Evolutionary conservation across 2,888 invertebrate genomes (phyloP).

Genomic region (Acronicta psi): DNA sequence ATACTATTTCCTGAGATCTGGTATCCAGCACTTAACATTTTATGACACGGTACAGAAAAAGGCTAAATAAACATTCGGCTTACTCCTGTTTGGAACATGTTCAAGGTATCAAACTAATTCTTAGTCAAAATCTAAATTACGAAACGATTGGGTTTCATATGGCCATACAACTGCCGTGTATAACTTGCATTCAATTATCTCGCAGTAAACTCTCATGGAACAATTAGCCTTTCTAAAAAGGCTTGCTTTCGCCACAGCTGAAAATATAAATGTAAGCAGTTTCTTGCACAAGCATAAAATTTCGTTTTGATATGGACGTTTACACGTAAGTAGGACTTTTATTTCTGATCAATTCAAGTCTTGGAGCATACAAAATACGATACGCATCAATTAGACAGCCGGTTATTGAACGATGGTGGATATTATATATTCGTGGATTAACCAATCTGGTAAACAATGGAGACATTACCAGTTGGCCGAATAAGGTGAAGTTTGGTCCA

Average conservation of each 20-base stretch:
- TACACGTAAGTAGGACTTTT: slow-evolving; percentile 28
- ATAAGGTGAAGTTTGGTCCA: slow-evolving; percentile 81
- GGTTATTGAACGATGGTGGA: slow-evolving; percentile 49
- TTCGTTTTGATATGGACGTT: slow-evolving; percentile 52
- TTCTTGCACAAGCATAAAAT: slow-evolving; percentile 58
- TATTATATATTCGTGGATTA: slow-evolving; percentile 71
- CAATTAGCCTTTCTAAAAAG: slow-evolving; percentile 73
- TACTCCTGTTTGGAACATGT: neutral
- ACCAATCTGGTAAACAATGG: slow-evolving; percentile 82
- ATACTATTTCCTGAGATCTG: neutral
- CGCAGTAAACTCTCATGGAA: slow-evolving; percentile 67
- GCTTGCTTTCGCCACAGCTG: slow-evolving; percentile 72
- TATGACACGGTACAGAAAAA: too few species aligned
- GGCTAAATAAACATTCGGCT: neutral
- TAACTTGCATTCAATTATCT: slow-evolving; percentile 66
- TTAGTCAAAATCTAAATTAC: slow-evolving; percentile 37
- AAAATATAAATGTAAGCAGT: slow-evolving; percentile 59
- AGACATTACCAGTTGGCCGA: slow-evolving; percentile 82
- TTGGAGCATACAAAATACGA: slow-evolving; percentile 12
- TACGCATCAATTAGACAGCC: slow-evolving; percentile 19
- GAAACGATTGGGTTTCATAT: slow-evolving; percentile 59
- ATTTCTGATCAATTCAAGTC: slow-evolving; percentile 20
- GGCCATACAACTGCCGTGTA: slow-evolving; percentile 71
- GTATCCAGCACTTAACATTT: neutral
- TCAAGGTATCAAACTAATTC: neutral